Base-by-base conservation (phyloP, 2,113 vertebrate genomes). In the Emydura subglobosa region DNA sequence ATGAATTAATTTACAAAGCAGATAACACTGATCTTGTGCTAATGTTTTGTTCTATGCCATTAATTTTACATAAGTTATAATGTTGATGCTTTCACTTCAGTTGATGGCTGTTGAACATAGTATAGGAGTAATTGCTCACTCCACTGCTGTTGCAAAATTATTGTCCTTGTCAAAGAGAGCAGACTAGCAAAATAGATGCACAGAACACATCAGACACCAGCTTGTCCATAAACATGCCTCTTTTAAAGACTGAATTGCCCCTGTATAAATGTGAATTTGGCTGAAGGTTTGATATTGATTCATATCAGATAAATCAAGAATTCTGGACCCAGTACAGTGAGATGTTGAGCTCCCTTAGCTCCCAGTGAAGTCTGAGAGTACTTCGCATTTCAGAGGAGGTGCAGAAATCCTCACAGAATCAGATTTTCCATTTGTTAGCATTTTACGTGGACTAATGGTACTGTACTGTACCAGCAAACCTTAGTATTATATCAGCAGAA, bases 281-380 rank as follows among this genome's bases (percentile, higher is more conserved):
- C n/a, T 42, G 72, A 74, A 44, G 39, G 72, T 42, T 74, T 74
- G n/a, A 74, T 25, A 34, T n/a, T 21, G 65, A n/a, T n/a, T 68
- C 16, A n/a, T 68, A 7, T 68, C 6, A 21, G 6, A 31, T n/a
- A n/a, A 39, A 72, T 72, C n/a, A 39, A 34, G 6, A 57, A 17
- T 86, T 27, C 78, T 79, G 42, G 13, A 7, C 19, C 34, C 47
- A 72, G 7, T 5, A 1, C 17, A 22, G 4, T 0, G 6, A 0
- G 0, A 7, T 55, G 78, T 85, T 55, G 53, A 80, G 59, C 47
- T 29, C 2, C 6, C 39, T 22, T 31, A 68, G 19, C 61, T 21
- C 31, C 34, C 61, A 68, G 8, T n/a, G 34, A 68, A n/a, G 61
- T n/a, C 61, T 68, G 61, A n/a, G 34, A 34, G 34, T n/a, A 68